Evolutionary conservation across 2,888 invertebrate species (phyloP).

Genomic region (Stramonita haemastoma): DNA sequence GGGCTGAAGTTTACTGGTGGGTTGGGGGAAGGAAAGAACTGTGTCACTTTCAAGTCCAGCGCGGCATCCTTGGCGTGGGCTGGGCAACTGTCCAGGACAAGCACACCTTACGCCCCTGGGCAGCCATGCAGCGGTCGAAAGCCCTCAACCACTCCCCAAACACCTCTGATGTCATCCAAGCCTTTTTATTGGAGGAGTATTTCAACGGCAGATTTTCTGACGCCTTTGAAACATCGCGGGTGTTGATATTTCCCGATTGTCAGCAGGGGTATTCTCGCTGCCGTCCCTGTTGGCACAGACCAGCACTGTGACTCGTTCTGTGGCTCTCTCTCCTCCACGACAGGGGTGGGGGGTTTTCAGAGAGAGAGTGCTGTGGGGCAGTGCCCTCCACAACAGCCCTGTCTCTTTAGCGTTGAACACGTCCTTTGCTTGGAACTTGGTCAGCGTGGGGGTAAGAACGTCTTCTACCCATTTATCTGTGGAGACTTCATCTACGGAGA

Average conservation of each 20-base stretch:
- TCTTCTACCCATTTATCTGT: too few species aligned
- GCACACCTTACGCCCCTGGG: background rate
- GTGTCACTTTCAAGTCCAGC: too few species aligned
- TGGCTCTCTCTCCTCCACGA: conserved; percentile 46
- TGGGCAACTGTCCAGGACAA: too few species aligned
- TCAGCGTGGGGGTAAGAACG: too few species aligned
- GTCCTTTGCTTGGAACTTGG: too few species aligned
- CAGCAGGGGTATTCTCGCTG: conserved; percentile 47
- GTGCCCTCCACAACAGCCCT: too few species aligned
- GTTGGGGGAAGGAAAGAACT: conserved; percentile 1
- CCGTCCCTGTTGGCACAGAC: conserved; percentile 47
- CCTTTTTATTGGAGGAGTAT: conserved; percentile 34
- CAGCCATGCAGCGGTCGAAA: background rate
- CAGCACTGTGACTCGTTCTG: conserved; percentile 45
- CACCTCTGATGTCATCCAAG: conserved; percentile 42
- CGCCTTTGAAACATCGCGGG: conserved; percentile 44
- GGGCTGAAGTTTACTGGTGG: conserved; percentile 14
- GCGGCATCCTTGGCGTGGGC: too few species aligned
- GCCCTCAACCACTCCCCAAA: conserved; percentile 33
- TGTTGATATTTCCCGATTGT: conserved; percentile 48
- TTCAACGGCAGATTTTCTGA: conserved; percentile 35
- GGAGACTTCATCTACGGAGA: too few species aligned
- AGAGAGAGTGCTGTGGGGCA: too few species aligned
- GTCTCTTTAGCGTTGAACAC: too few species aligned
- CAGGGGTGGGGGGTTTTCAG: too few species aligned